Evolutionary conservation across 2,888 invertebrate genomes (phyloP), one percentile per base, ranked within the genome.

Genomic region (Hydriomena furcata): DNA sequence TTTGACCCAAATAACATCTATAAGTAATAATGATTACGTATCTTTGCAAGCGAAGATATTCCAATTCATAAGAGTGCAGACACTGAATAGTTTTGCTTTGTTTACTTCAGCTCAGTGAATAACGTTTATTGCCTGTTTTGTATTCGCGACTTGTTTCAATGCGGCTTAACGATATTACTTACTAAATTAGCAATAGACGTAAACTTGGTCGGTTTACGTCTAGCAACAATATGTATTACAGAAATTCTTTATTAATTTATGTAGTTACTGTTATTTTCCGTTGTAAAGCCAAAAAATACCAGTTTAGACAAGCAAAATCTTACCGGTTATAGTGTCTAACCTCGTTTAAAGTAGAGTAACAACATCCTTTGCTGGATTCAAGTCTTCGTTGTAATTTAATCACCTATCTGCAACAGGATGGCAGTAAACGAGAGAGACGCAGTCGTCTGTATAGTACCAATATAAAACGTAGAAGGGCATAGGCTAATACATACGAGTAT

Each of bases 401-500:
- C 31, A 47, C 38, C 41, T 30, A 47, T 43, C 32, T 17, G 38
- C 38, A 61, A 62, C 73, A 74, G 77, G 80, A 79, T 66, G 78
- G 41, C 53, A 62, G 67, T 70, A 66, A 73, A 76, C 68, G 66
- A 74, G 71, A 73, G 68, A 68, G 68, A 77, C 78, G 71, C 74
- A 71, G 72, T 55, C 68, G 48, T 59, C 25, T 45, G 42, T 42
- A 42, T 34, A 12, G 32, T 63, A 61, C 61, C 65, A 60, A 61
- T 72, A 72, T 55, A 51, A 48, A 53, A 55, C 55, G 6, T 35
- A 8, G 10, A 27, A 13, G 32, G 28, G 25, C n/a, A n/a, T n/a
- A n/a, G n/a, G n/a, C n/a, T n/a, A n/a, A n/a, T n/a, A n/a, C n/a
- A n/a, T 20, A 46, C 24, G 17, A 17, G 17, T 36, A 20, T 12